These are phyloP conservation scores for Hedya salicella DNA, from an alignment of 2,888 invertebrate species.

Conservation along the genomic window DNA sequence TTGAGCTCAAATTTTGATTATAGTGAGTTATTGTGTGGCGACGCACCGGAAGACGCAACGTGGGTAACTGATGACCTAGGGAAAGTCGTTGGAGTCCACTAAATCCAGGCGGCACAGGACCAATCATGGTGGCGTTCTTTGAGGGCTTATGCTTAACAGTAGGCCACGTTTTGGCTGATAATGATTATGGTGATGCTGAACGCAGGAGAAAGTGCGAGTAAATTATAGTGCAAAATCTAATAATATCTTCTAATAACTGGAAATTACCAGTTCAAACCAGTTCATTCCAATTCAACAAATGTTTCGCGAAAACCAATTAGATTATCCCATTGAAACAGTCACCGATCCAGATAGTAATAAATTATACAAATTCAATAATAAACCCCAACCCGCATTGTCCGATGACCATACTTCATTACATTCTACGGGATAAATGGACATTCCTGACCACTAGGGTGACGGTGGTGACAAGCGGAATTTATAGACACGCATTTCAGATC, in stretches of 20 bases:
- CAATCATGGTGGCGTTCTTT: too few relatives aligned
- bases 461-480: neutral
- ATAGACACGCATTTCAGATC: conserved; percentile 1
- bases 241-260: neutral
- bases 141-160: too few relatives aligned
- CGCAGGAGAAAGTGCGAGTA: too few relatives aligned
- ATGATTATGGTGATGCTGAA: too few relatives aligned
- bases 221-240: too few relatives aligned
- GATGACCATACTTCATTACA: conserved; percentile 32
- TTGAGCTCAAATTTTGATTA: too few relatives aligned
- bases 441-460: conserved; percentile 38
- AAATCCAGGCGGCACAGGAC: too few relatives aligned
- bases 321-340: neutral
- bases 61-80: too few relatives aligned
- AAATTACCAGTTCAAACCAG: neutral
- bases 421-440: conserved; percentile 35
- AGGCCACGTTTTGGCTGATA: too few relatives aligned
- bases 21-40: too few relatives aligned
- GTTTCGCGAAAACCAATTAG: conserved; percentile 7
- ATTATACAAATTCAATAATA: conserved; percentile 16
- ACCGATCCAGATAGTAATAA: conserved; percentile 19
- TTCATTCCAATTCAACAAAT: neutral
- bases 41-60: too few relatives aligned
- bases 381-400: conserved; percentile 27
- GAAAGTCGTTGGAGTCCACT: too few relatives aligned